phyloP scores from a whole-genome alignment of 2,113 vertebrate genomes.

The Daboia siamensis region DNA sequence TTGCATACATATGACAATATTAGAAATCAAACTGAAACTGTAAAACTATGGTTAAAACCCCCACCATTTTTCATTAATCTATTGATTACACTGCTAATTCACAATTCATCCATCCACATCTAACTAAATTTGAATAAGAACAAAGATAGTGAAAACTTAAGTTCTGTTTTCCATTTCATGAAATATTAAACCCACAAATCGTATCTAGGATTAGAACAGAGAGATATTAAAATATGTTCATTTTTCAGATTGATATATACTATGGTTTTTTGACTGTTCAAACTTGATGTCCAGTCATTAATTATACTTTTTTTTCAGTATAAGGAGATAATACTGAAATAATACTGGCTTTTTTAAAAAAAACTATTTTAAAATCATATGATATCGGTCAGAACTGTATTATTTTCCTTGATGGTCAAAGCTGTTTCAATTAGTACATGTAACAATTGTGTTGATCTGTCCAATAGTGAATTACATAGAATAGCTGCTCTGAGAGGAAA shows the following conservation, averaged over 20 bases:
- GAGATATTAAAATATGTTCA: conserved; percentile 55
- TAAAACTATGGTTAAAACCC: neutral
- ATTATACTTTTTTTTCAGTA: conserved; percentile 40
- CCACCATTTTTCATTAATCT: neutral
- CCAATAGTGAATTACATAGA: conserved; percentile 40
- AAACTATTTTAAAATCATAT: conserved; percentile 43
- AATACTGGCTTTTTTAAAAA: conserved; percentile 41
- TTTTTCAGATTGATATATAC: conserved; percentile 64
- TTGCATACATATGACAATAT: neutral
- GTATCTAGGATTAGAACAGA: conserved; percentile 47
- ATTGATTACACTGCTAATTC: neutral
- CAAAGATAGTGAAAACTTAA: neutral
- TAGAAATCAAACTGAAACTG: neutral
- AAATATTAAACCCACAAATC: conserved; percentile 31
- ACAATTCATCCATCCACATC: neutral
- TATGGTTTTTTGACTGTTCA: conserved; percentile 60
- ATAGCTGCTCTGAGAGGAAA: conserved; percentile 58
- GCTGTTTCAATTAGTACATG: conserved; percentile 22
- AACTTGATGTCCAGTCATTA: conserved; percentile 63
- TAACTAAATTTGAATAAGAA: neutral
- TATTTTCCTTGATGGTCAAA: neutral
- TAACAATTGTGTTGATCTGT: conserved; percentile 36
- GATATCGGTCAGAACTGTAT: conserved; percentile 20
- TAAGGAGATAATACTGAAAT: conserved; percentile 9
- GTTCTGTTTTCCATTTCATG: conserved; percentile 23